phyloP scores from a whole-genome alignment of 2,888 invertebrate genomes.

The Chydorus sphaericus region DNA sequence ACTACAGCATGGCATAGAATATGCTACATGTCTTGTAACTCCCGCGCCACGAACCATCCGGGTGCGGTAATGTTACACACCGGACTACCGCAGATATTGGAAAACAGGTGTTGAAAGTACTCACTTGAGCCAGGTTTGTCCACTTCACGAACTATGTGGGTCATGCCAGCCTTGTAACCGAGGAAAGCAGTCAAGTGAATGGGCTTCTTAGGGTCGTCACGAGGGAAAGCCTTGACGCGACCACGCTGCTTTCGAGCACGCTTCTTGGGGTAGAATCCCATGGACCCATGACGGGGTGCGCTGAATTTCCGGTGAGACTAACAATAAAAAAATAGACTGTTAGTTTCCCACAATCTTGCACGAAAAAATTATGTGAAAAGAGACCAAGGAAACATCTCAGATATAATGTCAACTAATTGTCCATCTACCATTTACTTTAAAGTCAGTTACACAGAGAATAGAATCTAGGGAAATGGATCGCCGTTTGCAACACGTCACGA shows the following conservation, averaged over 20 bases:
- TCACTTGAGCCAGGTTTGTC: slow-evolving; percentile 97
- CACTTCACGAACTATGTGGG: slow-evolving; percentile 95
- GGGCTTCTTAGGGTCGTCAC: slow-evolving; percentile 89
- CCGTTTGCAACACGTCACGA: too few relatives aligned
- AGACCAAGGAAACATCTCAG: too few relatives aligned
- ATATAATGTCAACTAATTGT: too few relatives aligned
- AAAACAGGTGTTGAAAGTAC: slow-evolving; percentile 34
- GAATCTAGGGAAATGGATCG: too few relatives aligned
- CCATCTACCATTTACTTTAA: too few relatives aligned
- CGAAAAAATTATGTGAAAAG: too few relatives aligned
- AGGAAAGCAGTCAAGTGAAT: slow-evolving; percentile 95
- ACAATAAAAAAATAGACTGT: slow-evolving; percentile 38
- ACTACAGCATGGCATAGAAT: slow-evolving; percentile 20
- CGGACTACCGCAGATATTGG: not conserved
- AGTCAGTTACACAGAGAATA: too few relatives aligned
- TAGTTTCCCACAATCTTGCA: slow-evolving; percentile 97
- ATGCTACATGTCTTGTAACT: slow-evolving; percentile 28
- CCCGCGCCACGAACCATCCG: slow-evolving; percentile 19
- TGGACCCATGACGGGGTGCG: slow-evolving; percentile 98
- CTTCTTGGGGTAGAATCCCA: slow-evolving; percentile 99
- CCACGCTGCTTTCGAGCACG: slow-evolving; percentile 91
- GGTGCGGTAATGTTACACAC: not conserved
- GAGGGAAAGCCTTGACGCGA: slow-evolving; percentile 98
- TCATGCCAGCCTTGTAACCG: slow-evolving; percentile 99
- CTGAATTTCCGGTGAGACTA: slow-evolving; percentile 99